Base-by-base conservation (phyloP, 2,113 vertebrate genomes). In the Phycodurus eques region DNA sequence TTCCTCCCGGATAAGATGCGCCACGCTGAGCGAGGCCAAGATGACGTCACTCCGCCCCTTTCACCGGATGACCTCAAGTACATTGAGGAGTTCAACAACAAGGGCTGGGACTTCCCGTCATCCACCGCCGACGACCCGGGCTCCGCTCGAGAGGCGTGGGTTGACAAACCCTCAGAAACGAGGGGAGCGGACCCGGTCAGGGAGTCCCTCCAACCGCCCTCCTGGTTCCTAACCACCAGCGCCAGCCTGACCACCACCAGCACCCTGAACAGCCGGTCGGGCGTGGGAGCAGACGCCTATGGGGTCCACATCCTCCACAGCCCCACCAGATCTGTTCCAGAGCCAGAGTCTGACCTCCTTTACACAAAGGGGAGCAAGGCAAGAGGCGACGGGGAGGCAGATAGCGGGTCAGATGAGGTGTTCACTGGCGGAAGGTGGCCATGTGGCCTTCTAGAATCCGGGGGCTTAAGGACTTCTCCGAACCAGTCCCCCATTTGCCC, bases 41-140 rank as follows among this genome's bases (percentile, higher is more conserved):
- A 95, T 11, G 97, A 99, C 3, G 62, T 94, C 78, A 98, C 96
- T 1, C 98, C 98, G 0, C 98, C 98, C 12, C 88, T 99, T 56
- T 99, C 98, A 14, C 98, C 98, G 0, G 98, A 99, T 51, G 98
- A 99, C 87, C 93, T 99, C 80, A 98, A 98, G 85, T 99, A 99
- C 88, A 98, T 99, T 0, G 97, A 98, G 85, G 98, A 99, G 89
- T 99, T 98, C 88, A 92, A 92, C 83, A 95, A 93, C 75, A 96
- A 96, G 86, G 94, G 91, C 79, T 98, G 96, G 96, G 96, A 95
- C 74, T 95, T 94, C 76, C 85, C 88, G 2, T 73, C 88, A 22
- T 54, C 49, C 51, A 1, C 83, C 65, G 79, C 39, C 66, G 80
- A 39, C 76, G 88, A 49, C 78, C 77, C 79, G 63, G 90, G 42